Percentiles rank a stretch among this genome's conserved stretches.
Evolutionary conservation across 2,888 invertebrate species (phyloP).

Genomic region (Horisme vitalbata): DNA sequence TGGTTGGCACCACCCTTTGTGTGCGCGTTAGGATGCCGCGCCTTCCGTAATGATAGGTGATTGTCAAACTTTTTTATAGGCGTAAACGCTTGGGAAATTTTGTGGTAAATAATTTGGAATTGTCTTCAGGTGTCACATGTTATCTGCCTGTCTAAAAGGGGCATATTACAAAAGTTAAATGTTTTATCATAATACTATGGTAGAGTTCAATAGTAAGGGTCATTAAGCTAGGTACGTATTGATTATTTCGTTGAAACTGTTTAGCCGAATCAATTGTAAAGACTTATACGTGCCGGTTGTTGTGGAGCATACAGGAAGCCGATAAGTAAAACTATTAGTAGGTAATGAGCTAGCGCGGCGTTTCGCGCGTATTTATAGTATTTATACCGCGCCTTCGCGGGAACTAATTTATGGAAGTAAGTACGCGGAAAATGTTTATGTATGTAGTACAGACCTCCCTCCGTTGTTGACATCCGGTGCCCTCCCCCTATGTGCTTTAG

Average conservation of each 20-base stretch:
- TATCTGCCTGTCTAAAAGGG: conserved; percentile 55
- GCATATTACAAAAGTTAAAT: conserved; percentile 68
- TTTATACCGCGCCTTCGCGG: conserved; percentile 78
- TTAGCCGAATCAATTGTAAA: conserved; percentile 19
- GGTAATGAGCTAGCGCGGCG: conserved; percentile 72
- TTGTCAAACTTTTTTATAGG: conserved; percentile 64
- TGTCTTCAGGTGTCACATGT: conserved; percentile 57
- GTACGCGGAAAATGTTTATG: conserved; percentile 82
- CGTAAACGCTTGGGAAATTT: conserved; percentile 68
- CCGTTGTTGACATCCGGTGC: conserved; percentile 73
- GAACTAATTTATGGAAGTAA: conserved; percentile 82
- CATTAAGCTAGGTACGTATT: conserved; percentile 23
- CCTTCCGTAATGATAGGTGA: conserved; percentile 78
- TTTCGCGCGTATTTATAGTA: conserved; percentile 79
- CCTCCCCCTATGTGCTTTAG: conserved; percentile 49
- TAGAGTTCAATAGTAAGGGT: conserved; percentile 41
- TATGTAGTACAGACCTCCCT: conserved; percentile 60
- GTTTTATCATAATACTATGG: conserved; percentile 52
- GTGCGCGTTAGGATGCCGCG: conserved; percentile 63
- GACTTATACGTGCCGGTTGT: conserved; percentile 40
- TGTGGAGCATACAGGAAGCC: conserved; percentile 64
- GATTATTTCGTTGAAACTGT: conserved; percentile 13
- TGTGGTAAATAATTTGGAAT: conserved; percentile 58
- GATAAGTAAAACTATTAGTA: conserved; percentile 77
- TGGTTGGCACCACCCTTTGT: conserved; percentile 69